Evolutionary conservation across 2,888 invertebrate genomes (phyloP).

Genomic region (Trichogramma dendrolimi): DNA sequence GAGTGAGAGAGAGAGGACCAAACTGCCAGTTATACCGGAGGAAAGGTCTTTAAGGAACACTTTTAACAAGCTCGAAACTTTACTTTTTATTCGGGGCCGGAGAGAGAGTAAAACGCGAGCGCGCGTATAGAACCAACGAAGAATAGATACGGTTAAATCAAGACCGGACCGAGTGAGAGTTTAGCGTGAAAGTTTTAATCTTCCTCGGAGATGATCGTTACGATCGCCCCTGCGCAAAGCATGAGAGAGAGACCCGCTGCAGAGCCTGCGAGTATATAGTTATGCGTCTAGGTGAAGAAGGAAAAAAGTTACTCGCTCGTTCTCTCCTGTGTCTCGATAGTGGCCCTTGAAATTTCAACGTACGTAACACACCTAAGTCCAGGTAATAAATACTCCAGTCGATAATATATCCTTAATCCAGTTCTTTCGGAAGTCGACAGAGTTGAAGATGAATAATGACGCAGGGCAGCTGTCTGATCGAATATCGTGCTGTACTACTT

Average conservation of each 20-base stretch:
- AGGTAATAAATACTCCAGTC: no score
- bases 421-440: no score
- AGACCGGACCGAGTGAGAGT: slow-evolving; percentile 23
- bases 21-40: slow-evolving; percentile 33
- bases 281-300: no score
- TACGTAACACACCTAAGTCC: no score
- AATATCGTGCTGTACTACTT: no score
- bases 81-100: slow-evolving; percentile 27
- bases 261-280: no score
- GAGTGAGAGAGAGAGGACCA: slow-evolving; percentile 24
- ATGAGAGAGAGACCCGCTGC: not conserved
- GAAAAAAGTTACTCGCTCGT: no score
- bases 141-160: not conserved
- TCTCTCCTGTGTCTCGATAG: no score
- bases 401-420: no score
- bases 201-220: slow-evolving; percentile 36
- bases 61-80: slow-evolving; percentile 37
- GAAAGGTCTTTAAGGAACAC: slow-evolving; percentile 33
- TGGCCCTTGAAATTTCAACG: no score
- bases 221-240: slow-evolving; percentile 24
- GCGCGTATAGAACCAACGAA: slow-evolving; percentile 1
- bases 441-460: no score
- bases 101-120: slow-evolving; percentile 6
- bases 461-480: no score
- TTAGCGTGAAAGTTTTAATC: slow-evolving; percentile 41